Evolutionary conservation across 2,888 invertebrate species (phyloP), one percentile per base, ranked within the genome.

Genomic region (Oxytorus armatus): DNA sequence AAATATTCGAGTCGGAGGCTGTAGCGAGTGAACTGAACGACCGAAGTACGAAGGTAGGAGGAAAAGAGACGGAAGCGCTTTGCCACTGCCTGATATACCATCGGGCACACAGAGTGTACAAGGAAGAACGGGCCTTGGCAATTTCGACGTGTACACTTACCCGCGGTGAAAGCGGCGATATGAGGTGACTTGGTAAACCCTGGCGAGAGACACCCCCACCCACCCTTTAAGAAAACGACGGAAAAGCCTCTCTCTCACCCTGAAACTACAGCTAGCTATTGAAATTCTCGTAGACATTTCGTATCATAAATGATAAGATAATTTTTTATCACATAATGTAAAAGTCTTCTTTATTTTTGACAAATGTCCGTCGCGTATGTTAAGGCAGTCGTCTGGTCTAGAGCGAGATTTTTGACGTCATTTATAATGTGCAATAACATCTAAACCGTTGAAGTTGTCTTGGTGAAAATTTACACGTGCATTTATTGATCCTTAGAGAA

Each of bases 101-200:
- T 75, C n/a, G 55, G 23, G 44, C 73, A 16, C 11, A n/a, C n/a
- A n/a, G 33, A 18, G 61, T 42, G 23, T 63, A 73, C 66, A 36
- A 42, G 44, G 66, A 44, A 69, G 69, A 70, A 66, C 70, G 75
- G 66, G 51, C 36, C 74, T 29, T 75, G 81, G 78, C 78, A 78
- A 77, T 81, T 78, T 77, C 77, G 65, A 78, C 78, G 77, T 78
- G 81, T 78, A 81, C 77, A 78, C 74, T 81, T 70, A 66, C 57
- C 73, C 74, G 69, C 57, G 70, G 74, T 66, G 73, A 74, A 69
- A 77, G 74, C 81, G 55, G 39, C 81, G 66, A 81, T 77, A 81
- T 75, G 79, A 80, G 80, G 80, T 80, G 80, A 73, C 80, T 80
- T 61, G 73, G 77, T 77, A 77, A 80, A 77, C 77, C n/a, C 77